These are phyloP conservation scores for Ahaetulla prasina DNA, from an alignment of 2,113 vertebrate species.

Conservation along the genomic window DNA sequence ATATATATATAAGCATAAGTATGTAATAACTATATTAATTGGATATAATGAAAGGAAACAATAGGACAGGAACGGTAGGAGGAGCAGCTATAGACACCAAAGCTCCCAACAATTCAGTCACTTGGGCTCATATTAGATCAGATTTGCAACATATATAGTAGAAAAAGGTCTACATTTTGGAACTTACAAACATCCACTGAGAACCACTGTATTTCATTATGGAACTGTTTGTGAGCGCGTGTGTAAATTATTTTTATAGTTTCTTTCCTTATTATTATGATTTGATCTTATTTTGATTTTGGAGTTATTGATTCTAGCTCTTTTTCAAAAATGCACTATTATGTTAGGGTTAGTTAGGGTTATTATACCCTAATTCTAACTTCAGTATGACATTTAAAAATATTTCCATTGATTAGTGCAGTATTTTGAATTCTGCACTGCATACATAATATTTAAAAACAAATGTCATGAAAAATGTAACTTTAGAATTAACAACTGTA, in stretches of 20 bases:
- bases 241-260: no score
- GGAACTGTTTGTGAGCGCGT: neutral
- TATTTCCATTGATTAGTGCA: constrained; percentile 19
- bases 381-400: neutral
- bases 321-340: neutral
- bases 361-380: neutral
- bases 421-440: neutral
- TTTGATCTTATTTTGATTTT: neutral
- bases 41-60: no score
- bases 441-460: neutral
- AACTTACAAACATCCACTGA: neutral
- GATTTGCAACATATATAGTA: neutral
- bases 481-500: neutral
- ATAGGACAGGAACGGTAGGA: no score
- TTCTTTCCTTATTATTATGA: neutral
- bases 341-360: no score
- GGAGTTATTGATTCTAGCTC: neutral
- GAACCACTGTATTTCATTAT: neutral
- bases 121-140: neutral
- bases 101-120: neutral
- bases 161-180: neutral
- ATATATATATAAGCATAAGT: no score
- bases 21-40: no score
- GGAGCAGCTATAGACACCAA: neutral
- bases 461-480: constrained; percentile 32